Conservation (phyloP, 2,797 vertebrate genomes). For the Galaxias olidus region DNA sequence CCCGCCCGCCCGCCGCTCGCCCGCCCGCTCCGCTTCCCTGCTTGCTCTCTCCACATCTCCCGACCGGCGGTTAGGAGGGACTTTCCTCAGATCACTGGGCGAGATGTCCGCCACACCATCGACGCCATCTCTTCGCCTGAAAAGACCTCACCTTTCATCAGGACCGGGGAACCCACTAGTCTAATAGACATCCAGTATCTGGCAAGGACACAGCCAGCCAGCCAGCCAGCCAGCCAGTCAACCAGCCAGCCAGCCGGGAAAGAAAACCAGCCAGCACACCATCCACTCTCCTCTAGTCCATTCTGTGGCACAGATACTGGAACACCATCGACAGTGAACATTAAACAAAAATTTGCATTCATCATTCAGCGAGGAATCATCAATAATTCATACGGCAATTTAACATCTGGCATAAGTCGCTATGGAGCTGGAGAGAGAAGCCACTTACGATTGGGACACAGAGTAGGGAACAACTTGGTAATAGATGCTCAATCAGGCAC, state of each 20-base stretch:
- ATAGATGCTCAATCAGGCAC: slow-evolving; percentile 50
- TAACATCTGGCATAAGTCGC: slow-evolving; percentile 39
- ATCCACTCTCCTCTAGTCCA: too few relatives aligned
- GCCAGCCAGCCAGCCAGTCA: too few relatives aligned
- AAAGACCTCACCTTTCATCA: slow-evolving; percentile 39
- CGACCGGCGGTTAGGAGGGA: slow-evolving; percentile 38
- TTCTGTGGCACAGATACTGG: neutral
- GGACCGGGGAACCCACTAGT: slow-evolving; percentile 16
- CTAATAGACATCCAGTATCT: slow-evolving; percentile 36
- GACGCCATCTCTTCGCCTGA: slow-evolving; percentile 6
- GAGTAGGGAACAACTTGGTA: slow-evolving; percentile 3
- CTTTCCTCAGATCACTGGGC: slow-evolving; percentile 50
- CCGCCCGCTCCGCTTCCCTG: neutral
- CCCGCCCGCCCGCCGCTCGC: neutral
- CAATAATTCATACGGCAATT: slow-evolving; percentile 43
- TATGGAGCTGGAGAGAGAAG: slow-evolving; percentile 26
- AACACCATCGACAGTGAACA: slow-evolving; percentile 8
- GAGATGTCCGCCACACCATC: slow-evolving; percentile 41
- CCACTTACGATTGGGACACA: neutral
- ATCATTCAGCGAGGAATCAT: slow-evolving; percentile 14
- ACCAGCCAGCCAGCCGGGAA: too few relatives aligned
- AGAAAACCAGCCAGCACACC: too few relatives aligned
- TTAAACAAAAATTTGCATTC: slow-evolving; percentile 44
- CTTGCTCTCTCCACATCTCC: slow-evolving; percentile 30
- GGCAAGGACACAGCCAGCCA: neutral